Evolutionary conservation across 2,888 invertebrate genomes (phyloP), one percentile per base, ranked within the genome.

Genomic region (Argynnis bischoffii): DNA sequence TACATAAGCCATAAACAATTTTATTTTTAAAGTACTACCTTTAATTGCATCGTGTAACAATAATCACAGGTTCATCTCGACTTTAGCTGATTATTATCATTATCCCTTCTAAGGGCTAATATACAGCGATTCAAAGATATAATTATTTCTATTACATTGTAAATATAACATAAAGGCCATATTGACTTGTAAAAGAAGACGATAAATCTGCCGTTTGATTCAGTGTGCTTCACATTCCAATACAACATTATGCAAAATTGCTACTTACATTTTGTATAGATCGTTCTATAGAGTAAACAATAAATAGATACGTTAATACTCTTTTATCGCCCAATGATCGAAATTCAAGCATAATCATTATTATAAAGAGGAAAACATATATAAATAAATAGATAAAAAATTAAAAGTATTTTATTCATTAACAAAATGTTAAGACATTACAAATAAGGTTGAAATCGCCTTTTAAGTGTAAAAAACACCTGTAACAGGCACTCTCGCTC

Each of bases 121-220:
- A 35, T 50, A 51, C 48, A 41, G 35, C 15, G 35, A 15, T 61
- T 51, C 35, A 61, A 14, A 35, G 50, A 41, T 16, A 61, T 61
- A 61, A 61, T 41, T 21, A 61, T 53, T 61, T 35, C 51, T 16
- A 51, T 35, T 51, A 61, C 51, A 61, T 61, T 61, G 61, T 61
- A 61, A 61, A 61, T 61, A 61, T 61, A 53, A 61, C 61, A 61
- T 61, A 61, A 61, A 61, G 61, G 51, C 64, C 68, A 50, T 46
- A 64, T 61, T 55, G 60, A 61, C 68, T 69, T 64, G 68, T 69
- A 69, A 68, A 68, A 64, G 68, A 69, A 64, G 57, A 60, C 64
- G 15, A 69, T 69, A 69, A 66, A 66, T 66, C 60, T 60, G 51
- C 54, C 50, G 60, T 59, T 61, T n/a, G 55, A 61, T 66, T 35